Percentiles rank a stretch among this genome's conserved stretches.
phyloP scores from a whole-genome alignment of 2,113 vertebrate genomes.

The Otocyon megalotis region DNA sequence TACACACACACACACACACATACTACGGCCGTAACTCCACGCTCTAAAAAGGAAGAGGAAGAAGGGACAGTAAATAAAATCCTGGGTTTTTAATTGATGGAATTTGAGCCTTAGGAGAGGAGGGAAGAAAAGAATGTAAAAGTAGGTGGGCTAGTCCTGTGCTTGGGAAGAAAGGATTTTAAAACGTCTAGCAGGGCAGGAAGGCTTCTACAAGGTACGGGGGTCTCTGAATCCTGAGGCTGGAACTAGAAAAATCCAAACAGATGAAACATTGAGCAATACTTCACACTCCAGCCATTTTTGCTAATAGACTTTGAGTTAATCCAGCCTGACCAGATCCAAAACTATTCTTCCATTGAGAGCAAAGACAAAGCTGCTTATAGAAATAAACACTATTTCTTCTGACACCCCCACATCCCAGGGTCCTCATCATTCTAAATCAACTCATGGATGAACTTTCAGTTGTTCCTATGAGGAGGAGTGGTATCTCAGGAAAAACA shows the following conservation, averaged over 20 bases:
- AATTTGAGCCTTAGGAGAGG: background rate
- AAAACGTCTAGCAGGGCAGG: background rate
- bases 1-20: no score
- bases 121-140: background rate
- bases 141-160: background rate
- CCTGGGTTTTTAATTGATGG: background rate
- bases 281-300: background rate
- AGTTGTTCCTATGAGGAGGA: background rate
- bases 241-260: background rate
- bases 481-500: background rate
- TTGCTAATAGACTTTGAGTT: background rate
- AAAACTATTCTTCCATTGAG: background rate
- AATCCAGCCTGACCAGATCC: background rate
- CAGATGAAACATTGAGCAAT: background rate
- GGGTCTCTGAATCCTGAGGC: background rate
- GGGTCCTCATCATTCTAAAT: background rate
- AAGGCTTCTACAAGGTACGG: background rate
- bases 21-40: background rate
- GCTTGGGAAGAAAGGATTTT: background rate
- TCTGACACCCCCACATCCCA: background rate
- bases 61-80: background rate
- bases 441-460: background rate
- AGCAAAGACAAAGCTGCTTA: background rate
- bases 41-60: background rate
- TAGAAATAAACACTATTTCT: background rate